These are phyloP conservation scores for Oscheius sp. DNA, from an alignment of 2,888 invertebrate genomes.

Conservation along the genomic window DNA sequence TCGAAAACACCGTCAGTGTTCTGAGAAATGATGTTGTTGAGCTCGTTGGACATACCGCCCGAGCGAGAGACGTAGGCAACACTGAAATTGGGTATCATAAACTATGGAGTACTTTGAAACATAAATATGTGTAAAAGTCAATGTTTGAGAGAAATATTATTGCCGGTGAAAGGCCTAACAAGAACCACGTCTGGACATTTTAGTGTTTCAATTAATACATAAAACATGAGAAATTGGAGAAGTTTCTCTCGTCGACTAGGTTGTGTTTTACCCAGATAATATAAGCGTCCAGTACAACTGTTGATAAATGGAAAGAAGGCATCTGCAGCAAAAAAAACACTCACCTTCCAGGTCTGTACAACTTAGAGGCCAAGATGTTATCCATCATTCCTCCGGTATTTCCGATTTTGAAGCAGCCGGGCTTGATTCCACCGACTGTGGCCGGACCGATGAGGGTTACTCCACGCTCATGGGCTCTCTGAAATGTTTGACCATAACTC, in stretches of 20 bases:
- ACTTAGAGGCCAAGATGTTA: constrained; percentile 94
- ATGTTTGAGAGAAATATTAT: too few relatives aligned
- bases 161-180: too few relatives aligned
- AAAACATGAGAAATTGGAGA: too few relatives aligned
- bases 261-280: too few relatives aligned
- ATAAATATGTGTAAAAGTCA: too few relatives aligned
- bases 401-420: constrained; percentile 95
- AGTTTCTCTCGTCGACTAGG: too few relatives aligned
- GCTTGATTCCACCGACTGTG: constrained; percentile 91
- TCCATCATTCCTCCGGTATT: constrained; percentile 99
- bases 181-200: too few relatives aligned
- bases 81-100: constrained; percentile 76
- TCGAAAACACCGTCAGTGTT: constrained; percentile 83
- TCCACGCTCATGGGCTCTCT: constrained; percentile 80
- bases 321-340: constrained; percentile 13
- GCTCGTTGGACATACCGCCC: constrained; percentile 98
- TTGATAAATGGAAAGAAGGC: neutral
- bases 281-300: neutral
- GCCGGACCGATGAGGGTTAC: constrained; percentile 85
- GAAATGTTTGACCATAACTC: constrained; percentile 8
- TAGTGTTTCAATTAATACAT: too few relatives aligned
- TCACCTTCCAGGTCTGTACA: constrained; percentile 88
- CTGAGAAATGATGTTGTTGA: constrained; percentile 96
- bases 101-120: too few relatives aligned
- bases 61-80: constrained; percentile 98